Percentiles rank a stretch among this genome's conserved stretches.
These are phyloP conservation scores for roundworm (Caenorhabditis elegans) DNA, from an alignment of 1,140 invertebrate species.

Conservation along the genomic window WBcel235 BX284605.5:2838001-2838500, in stretches of 20 bases:
- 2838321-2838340: no score
- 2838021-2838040: not conserved
- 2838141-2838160: not conserved
- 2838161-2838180: no score
- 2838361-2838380: no score
- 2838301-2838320: not conserved
- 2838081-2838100: not conserved
- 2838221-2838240: not conserved
- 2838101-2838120: not conserved
- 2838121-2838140: not conserved
- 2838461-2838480: no score
- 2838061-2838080: not conserved
- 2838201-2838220: not conserved
- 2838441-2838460: no score
- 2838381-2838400: no score
- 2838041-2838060: not conserved
- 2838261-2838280: not conserved
- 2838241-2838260: not conserved
- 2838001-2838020: not conserved
- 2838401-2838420: no score
- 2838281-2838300: not conserved
- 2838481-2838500: no score
- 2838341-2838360: no score
- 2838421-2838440: no score
- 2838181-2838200: no score